phyloP scores from a whole-genome alignment of 1,140 invertebrate genomes.

The Brachionus calyciflorus region DNA sequence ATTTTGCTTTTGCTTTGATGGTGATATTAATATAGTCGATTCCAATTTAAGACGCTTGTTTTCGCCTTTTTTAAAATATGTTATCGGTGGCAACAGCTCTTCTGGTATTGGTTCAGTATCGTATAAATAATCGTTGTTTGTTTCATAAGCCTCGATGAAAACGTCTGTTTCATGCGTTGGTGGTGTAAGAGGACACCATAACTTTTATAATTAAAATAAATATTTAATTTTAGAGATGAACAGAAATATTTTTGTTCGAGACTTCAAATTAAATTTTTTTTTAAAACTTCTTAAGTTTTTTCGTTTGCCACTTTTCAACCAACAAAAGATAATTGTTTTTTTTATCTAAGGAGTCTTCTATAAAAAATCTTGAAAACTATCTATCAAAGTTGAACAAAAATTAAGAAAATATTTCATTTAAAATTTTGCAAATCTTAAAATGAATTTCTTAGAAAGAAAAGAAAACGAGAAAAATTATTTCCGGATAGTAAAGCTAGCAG shows the following conservation, averaged over 20 bases:
- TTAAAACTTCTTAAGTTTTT: no score
- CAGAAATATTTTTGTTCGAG: constrained; percentile 46
- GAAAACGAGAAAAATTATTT: no score
- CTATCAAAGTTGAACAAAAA: no score
- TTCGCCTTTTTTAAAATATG: constrained; percentile 73
- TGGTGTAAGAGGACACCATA: constrained; percentile 91
- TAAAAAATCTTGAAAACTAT: no score
- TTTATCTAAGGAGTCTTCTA: no score
- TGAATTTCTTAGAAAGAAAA: no score
- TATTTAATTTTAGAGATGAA: background rate
- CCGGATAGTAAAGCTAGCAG: no score
- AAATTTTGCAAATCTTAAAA: no score
- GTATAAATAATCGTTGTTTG: constrained; percentile 78
- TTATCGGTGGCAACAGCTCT: constrained; percentile 74
- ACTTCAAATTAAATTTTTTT: constrained; percentile 46
- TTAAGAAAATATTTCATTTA: no score
- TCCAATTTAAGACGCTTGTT: constrained; percentile 72
- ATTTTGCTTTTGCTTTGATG: constrained; percentile 31
- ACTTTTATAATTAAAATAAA: constrained; percentile 64
- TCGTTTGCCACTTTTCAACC: no score
- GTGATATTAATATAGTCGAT: constrained; percentile 55
- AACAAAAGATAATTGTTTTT: no score
- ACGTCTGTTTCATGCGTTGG: constrained; percentile 84
- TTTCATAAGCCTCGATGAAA: constrained; percentile 70
- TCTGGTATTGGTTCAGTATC: constrained; percentile 77